Conservation (phyloP, 2,888 invertebrate genomes). For the Cistogaster globosa region DNA sequence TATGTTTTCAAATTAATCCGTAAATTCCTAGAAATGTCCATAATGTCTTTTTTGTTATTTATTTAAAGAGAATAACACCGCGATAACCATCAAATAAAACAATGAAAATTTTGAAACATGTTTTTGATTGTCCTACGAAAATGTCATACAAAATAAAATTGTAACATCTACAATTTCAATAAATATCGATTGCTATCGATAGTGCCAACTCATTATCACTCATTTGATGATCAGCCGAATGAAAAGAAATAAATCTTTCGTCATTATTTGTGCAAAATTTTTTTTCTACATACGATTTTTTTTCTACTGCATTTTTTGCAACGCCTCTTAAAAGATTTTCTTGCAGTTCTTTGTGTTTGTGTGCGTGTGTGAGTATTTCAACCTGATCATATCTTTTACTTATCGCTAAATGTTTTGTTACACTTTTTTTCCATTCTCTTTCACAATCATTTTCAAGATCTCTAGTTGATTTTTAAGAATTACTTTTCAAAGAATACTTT, state of each 20-base stretch:
- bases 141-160: constrained; percentile 4
- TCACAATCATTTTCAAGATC: constrained; percentile 31
- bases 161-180: constrained; percentile 52
- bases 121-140: background rate
- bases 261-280: background rate
- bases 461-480: constrained; percentile 26
- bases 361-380: constrained; percentile 30
- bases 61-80: background rate
- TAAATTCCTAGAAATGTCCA: constrained; percentile 10
- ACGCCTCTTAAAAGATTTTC: constrained; percentile 47
- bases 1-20: constrained; percentile 18
- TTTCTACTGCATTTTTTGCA: constrained; percentile 3
- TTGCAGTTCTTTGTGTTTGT: constrained; percentile 47
- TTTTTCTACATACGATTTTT: background rate
- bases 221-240: constrained; percentile 41
- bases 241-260: background rate
- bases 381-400: constrained; percentile 67
- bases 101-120: background rate
- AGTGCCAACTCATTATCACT: constrained; percentile 71
- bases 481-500: background rate
- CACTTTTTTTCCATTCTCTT: constrained; percentile 28
- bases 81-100: constrained; percentile 59
- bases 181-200: constrained; percentile 38
- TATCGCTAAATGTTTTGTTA: constrained; percentile 59
- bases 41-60: no score